phyloP scores from a whole-genome alignment of 2,113 vertebrate species.

The Puma concolor region DNA sequence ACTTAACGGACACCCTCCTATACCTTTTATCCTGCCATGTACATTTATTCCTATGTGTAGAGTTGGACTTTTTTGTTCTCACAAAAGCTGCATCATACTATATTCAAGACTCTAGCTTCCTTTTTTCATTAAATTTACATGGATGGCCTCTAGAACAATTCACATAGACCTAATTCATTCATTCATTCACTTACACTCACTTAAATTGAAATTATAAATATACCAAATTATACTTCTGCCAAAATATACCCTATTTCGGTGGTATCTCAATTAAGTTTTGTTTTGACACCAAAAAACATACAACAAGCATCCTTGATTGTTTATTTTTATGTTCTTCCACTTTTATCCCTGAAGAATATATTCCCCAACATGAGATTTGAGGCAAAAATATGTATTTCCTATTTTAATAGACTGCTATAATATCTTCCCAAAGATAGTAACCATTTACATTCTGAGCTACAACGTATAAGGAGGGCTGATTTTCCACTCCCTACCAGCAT shows the following conservation, averaged over 20 bases:
- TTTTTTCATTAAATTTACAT: neutral
- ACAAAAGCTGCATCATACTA: neutral
- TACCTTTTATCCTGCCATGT: neutral
- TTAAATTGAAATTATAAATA: neutral
- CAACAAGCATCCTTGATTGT: neutral
- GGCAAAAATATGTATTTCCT: neutral
- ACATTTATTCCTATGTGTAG: neutral
- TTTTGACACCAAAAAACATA: neutral
- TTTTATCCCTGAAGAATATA: constrained; percentile 4
- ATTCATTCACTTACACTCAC: neutral
- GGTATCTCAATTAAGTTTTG: neutral
- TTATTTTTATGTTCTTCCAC: neutral
- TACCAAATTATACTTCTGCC: neutral
- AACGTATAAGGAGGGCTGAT: neutral
- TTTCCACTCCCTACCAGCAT: neutral
- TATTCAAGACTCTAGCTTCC: neutral
- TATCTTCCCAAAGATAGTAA: neutral
- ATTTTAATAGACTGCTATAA: neutral
- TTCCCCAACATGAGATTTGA: neutral
- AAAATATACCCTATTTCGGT: neutral
- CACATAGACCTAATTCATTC: neutral
- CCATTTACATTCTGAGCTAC: neutral
- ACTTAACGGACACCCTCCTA: neutral
- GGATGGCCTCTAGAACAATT: neutral
- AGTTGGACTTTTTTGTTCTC: neutral